Base-by-base conservation (phyloP, 2,113 vertebrate species). In the Dunckerocampus dactyliophorus region DNA sequence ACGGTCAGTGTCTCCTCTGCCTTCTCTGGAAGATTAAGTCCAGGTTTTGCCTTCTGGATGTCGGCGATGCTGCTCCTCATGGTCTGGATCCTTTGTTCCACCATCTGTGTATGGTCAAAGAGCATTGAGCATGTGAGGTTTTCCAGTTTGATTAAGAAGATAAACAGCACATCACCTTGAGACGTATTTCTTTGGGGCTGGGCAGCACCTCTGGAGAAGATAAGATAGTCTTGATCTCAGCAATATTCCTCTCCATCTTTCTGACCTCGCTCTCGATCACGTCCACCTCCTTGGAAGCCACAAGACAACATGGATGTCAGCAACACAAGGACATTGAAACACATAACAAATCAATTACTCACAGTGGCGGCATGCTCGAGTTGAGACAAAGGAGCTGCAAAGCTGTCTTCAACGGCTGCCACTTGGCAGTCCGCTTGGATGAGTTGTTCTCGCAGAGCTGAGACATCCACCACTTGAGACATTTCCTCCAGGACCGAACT, bases 221-320 rank as follows among this genome's bases (percentile, higher is more conserved):
- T 8, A 98, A 65, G 28, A 93, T 80, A 21, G 67, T 82, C 84
- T 90, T 94, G 67, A 99, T 91, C 72, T 94, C 92, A 20, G 73
- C 81, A 61, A 93, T 64, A 2, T 92, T 89, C 46, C 87, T 92
- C 73, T 96, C 94, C 88, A 98, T 91, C 39, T 46, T 75, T 63
- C 88, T 94, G 56, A 96, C 87, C 45, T 97, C 93, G 0, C 74
- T 87, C 87, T 98, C 95, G 16, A 99, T 92, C 51, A 89, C 89
- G 42, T 92, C 90, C 74, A 96, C 74, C 74, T 96, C 94, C 97
- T 99, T 71, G 11, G 81, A 19, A 49, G 28, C 28, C 17, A 9
- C 16, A 5, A 13, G 4, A 31, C 31, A 3, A 7, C 4, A 28
- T 1, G 1, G 39, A 31, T 39, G 20, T 59, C 12, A 46, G 39